phyloP scores from a whole-genome alignment of 2,797 vertebrate genomes.

The Mionectes olivaceus region DNA sequence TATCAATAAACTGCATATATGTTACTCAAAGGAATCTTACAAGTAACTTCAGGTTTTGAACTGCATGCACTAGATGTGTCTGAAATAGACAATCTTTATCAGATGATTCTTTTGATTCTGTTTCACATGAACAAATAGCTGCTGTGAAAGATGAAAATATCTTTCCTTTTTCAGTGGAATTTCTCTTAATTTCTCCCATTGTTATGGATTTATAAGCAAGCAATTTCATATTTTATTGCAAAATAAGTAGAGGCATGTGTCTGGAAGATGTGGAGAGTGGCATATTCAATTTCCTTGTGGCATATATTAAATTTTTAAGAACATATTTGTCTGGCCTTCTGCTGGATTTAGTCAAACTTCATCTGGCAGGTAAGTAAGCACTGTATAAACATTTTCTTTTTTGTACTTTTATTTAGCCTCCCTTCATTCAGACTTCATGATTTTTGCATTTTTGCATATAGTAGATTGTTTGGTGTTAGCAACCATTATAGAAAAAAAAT shows the following conservation, averaged over 20 bases:
- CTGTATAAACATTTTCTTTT: background rate
- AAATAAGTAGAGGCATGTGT: background rate
- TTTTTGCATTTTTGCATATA: background rate
- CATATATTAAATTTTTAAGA: background rate
- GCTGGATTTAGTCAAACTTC: background rate
- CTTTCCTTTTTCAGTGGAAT: background rate
- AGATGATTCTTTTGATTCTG: background rate
- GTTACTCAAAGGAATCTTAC: background rate
- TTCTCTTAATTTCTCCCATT: background rate
- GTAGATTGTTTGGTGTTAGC: background rate
- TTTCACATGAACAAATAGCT: background rate
- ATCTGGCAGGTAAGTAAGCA: background rate
- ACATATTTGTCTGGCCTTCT: background rate
- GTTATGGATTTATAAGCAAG: background rate
- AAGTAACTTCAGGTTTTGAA: background rate
- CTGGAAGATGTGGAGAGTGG: background rate
- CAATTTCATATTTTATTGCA: conserved; percentile 5
- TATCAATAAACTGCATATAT: background rate
- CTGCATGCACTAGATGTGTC: background rate
- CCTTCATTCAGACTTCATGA: background rate
- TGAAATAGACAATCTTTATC: background rate
- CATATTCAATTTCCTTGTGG: background rate
- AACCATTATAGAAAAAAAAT: background rate
- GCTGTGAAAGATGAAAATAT: background rate
- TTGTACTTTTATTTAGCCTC: background rate